phyloP scores from a whole-genome alignment of 2,797 vertebrate species.

The Lepus townsendii region DNA sequence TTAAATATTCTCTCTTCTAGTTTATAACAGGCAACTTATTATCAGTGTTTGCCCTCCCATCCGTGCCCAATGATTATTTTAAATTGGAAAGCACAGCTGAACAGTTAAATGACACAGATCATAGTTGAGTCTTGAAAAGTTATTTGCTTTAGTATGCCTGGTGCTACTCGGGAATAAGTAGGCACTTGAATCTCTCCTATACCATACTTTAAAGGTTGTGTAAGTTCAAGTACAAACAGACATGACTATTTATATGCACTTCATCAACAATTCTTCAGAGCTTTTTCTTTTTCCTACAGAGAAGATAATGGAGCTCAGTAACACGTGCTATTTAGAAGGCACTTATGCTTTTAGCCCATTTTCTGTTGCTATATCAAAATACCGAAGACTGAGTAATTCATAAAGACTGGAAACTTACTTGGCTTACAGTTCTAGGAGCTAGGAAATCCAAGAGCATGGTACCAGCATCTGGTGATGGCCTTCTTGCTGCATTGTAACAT shows the following conservation, averaged over 20 bases:
- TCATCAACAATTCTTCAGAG: slow-evolving; percentile 46
- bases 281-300: slow-evolving; percentile 43
- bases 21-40: slow-evolving; percentile 40
- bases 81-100: slow-evolving; percentile 1
- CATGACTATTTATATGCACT: slow-evolving; percentile 20
- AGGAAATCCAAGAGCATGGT: too few species aligned
- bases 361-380: too few species aligned
- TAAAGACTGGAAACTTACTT: too few species aligned
- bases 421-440: too few species aligned
- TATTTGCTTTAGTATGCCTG: slow-evolving; percentile 7
- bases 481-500: too few species aligned
- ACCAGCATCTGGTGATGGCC: too few species aligned
- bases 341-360: too few species aligned
- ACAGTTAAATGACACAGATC: neutral
- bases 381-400: too few species aligned
- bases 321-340: slow-evolving; percentile 1
- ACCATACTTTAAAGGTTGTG: neutral
- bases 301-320: neutral
- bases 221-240: slow-evolving; percentile 20
- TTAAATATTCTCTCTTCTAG: slow-evolving; percentile 29
- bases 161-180: neutral
- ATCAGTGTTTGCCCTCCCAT: neutral
- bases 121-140: slow-evolving; percentile 23
- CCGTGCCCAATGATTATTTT: neutral
- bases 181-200: neutral